A percentile compares a stretch with the other conserved stretches of the same genome.
These are phyloP conservation scores for Globodera ellingtonae DNA, from an alignment of 1,140 invertebrate genomes.

Conservation along the genomic window DNA sequence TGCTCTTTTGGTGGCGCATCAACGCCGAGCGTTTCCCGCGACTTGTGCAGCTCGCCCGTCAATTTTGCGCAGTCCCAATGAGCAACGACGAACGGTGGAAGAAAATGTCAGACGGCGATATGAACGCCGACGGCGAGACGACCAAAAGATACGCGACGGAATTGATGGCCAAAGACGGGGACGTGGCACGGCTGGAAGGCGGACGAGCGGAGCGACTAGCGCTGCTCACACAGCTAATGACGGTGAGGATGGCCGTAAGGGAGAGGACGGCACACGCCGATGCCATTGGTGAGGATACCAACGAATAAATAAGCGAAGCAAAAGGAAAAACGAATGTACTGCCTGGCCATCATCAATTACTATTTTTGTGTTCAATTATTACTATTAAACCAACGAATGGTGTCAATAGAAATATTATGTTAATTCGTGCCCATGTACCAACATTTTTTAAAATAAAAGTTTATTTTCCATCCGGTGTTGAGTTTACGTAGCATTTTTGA, in stretches of 20 bases:
- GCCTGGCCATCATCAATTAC: too few species aligned
- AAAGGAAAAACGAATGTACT: too few species aligned
- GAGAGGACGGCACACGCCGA: background rate
- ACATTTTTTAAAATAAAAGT: too few species aligned
- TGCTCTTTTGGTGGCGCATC: conserved; percentile 28
- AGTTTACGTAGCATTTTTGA: too few species aligned
- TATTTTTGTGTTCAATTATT: too few species aligned
- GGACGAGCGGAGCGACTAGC: background rate
- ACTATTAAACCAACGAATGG: too few species aligned
- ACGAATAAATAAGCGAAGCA: background rate
- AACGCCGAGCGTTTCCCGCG: conserved; percentile 25
- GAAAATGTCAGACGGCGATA: background rate
- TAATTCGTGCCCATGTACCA: too few species aligned
- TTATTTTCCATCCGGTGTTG: too few species aligned
- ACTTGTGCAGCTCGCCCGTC: conserved; percentile 19
- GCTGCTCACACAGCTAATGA: conserved; percentile 18
- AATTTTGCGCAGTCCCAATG: conserved; percentile 27
- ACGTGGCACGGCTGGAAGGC: conserved; percentile 6
- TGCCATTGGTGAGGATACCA: background rate
- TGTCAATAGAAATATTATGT: too few species aligned
- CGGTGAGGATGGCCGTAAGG: conserved; percentile 15
- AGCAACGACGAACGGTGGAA: background rate
- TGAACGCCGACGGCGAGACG: background rate
- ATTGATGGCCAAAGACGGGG: background rate
- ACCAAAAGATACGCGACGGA: conserved; percentile 14